Base-by-base conservation (phyloP, 2,888 invertebrate genomes). In the Mimachlamys varia region DNA sequence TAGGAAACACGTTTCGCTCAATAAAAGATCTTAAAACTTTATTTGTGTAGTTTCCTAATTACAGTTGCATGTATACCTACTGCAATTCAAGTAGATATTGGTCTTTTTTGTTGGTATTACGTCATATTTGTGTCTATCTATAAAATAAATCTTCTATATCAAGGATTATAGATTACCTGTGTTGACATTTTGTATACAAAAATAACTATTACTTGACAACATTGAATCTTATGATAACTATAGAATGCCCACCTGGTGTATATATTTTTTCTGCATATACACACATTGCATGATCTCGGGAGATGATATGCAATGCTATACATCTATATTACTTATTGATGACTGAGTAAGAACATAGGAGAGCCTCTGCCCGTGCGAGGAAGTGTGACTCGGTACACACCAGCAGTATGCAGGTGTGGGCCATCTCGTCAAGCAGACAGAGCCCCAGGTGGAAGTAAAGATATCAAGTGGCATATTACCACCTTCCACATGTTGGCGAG, bases 301-400 rank as follows among this genome's bases (percentile, higher is more conserved):
- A 76, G 76, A 76, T 76, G 33, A 76, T 76, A 76, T 76, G 13
- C 76, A 76, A 76, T 76, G 15, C 27, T 0, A 76, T 76, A 33
- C 27, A 27, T 76, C 33, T 27, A 33, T 76, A 76, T 76, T 10
- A 27, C 76, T 76, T 76, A 76, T 76, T 76, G 76, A 76, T 76
- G 33, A 13, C 13, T 76, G 33, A 15, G 33, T 76, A 33, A 22
- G 76, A 76, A 7, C 33, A 76, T 10, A 27, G 33, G 33, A 76
- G 76, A 76, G 10, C 58, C 58, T 19, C 58, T 12, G 76, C 33
- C 33, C 76, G 76, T 33, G 33, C 12, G 33, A 76, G 33, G 76
- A 58, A 58, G 58, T 58, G 58, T 76, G 33, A 76, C 33, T 76
- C 76, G 76, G 76, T 76, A 76, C 76, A 76, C 33, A 76, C 1